Evolutionary conservation across 2,797 vertebrate genomes (phyloP).

Genomic region (Halcyon leucocephala): DNA sequence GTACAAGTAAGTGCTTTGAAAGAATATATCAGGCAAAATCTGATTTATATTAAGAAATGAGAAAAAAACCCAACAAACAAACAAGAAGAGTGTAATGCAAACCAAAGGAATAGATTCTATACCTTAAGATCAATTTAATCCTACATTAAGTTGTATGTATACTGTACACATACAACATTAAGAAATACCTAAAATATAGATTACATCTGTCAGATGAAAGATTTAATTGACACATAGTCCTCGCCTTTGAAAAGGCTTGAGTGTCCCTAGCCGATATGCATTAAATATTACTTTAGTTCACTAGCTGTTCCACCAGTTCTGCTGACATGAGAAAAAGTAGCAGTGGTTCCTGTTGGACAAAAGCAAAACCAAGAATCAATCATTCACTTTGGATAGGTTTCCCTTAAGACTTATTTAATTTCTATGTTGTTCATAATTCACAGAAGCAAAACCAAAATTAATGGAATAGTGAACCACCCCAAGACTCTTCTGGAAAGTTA

Average conservation of each 20-base stretch:
- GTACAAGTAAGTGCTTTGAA: slow-evolving; percentile 12
- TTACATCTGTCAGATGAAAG: not conserved
- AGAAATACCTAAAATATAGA: not conserved
- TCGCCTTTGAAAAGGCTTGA: not conserved
- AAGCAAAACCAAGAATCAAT: not conserved
- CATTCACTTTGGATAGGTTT: not conserved
- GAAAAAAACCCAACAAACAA: not conserved
- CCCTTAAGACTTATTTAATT: not conserved
- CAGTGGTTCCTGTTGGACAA: not conserved
- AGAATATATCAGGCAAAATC: slow-evolving; percentile 43
- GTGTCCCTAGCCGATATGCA: not conserved
- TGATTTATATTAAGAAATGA: slow-evolving; percentile 44
- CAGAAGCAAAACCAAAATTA: not conserved
- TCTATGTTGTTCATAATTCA: not conserved
- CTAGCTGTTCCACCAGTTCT: rapidly evolving
- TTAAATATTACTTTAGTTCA: not conserved
- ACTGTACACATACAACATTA: not conserved
- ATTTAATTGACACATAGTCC: not conserved
- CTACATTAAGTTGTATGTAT: not conserved
- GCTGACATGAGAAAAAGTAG: not conserved
- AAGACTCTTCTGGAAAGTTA: not conserved
- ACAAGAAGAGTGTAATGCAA: not conserved
- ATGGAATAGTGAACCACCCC: rapidly evolving
- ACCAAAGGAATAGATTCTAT: slow-evolving; percentile 49
- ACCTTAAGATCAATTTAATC: slow-evolving; percentile 36